A percentile compares a stretch with the other conserved stretches of the same genome.
These are phyloP conservation scores for Liolophura sinensis DNA, from an alignment of 1,140 invertebrate genomes.

Conservation along the genomic window DNA sequence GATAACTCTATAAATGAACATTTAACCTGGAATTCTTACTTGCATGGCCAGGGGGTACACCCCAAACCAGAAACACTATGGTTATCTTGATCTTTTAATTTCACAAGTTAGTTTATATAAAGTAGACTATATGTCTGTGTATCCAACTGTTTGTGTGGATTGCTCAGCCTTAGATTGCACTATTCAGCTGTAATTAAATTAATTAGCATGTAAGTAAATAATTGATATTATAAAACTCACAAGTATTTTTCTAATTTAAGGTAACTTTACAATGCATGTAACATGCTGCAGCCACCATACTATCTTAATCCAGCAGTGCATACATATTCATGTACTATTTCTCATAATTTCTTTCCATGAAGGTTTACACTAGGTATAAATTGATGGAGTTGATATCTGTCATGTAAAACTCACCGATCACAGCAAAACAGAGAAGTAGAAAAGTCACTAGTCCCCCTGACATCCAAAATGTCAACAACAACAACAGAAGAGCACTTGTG, in stretches of 20 bases:
- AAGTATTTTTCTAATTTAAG: not conserved
- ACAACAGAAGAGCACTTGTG: slow-evolving; percentile 32
- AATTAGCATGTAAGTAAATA: no score
- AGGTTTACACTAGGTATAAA: slow-evolving; percentile 22
- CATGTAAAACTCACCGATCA: slow-evolving; percentile 43
- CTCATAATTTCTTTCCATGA: not conserved
- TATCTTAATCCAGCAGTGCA: not conserved
- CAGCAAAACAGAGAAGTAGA: slow-evolving; percentile 68
- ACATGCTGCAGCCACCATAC: slow-evolving; percentile 62
- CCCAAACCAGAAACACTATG: no score
- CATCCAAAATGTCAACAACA: slow-evolving; percentile 79
- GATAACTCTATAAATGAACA: no score
- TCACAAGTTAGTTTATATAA: no score
- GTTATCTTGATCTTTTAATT: no score
- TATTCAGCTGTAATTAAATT: not conserved
- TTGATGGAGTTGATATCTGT: slow-evolving; percentile 6
- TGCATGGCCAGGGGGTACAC: no score
- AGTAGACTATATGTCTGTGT: no score
- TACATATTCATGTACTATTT: not conserved
- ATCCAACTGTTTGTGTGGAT: no score
- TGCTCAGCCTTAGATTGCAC: not conserved
- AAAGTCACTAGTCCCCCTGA: slow-evolving; percentile 77
- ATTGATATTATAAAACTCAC: no score
- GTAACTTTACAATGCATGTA: slow-evolving; percentile 43
- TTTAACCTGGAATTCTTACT: no score